Conservation (phyloP, 2,888 invertebrate genomes). For the Campopleginae sp. region DNA sequence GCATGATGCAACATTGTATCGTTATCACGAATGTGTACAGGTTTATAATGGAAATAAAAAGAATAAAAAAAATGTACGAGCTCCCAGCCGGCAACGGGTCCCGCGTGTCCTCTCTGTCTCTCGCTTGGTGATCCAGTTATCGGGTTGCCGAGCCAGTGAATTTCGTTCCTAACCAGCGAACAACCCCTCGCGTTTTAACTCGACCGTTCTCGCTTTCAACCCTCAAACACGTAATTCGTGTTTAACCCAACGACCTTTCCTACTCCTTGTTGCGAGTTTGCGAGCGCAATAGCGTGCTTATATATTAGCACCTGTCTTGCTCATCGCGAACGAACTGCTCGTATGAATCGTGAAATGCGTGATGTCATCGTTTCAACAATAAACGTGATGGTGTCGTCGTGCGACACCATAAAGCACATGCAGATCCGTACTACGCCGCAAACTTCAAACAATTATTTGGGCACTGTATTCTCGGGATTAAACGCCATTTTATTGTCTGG, state of each 20-base stretch:
- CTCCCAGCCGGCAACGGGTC: slow-evolving; percentile 19
- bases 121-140: slow-evolving; percentile 66
- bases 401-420: background rate
- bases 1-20: slow-evolving; percentile 24
- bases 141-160: slow-evolving; percentile 70
- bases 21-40: slow-evolving; percentile 21
- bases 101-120: slow-evolving; percentile 43
- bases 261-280: slow-evolving; percentile 31
- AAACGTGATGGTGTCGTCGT: slow-evolving; percentile 22
- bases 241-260: slow-evolving; percentile 62
- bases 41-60: slow-evolving; percentile 15
- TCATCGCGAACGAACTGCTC: slow-evolving; percentile 31
- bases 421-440: background rate
- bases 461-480: background rate
- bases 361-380: slow-evolving; percentile 3
- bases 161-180: slow-evolving; percentile 64
- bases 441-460: background rate
- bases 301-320: slow-evolving; percentile 61
- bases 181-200: slow-evolving; percentile 48
- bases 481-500: background rate
- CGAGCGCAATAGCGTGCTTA: slow-evolving; percentile 47
- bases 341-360: background rate
- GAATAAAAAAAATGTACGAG: slow-evolving; percentile 6
- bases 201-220: slow-evolving; percentile 55
- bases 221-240: slow-evolving; percentile 67